phyloP scores from a whole-genome alignment of 2,888 invertebrate species.

The Cheilosia urbana region DNA sequence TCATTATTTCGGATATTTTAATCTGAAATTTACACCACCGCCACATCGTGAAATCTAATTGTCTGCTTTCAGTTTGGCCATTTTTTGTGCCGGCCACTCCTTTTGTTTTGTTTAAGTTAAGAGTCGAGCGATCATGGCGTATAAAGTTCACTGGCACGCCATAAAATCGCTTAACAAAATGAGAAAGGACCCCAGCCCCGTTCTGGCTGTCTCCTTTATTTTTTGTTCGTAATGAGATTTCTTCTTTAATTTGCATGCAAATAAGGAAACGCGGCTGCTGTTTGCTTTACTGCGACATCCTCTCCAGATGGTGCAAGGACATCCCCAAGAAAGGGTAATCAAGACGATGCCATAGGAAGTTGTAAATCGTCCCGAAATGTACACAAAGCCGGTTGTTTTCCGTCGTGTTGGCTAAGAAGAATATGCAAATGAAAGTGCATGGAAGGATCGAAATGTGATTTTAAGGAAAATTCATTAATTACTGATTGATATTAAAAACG shows the following conservation, averaged over 20 bases:
- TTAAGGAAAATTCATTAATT: slow-evolving; percentile 62
- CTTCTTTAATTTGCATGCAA: slow-evolving; percentile 77
- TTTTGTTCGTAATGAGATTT: slow-evolving; percentile 75
- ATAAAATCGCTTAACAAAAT: slow-evolving; percentile 73
- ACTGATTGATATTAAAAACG: slow-evolving; percentile 67
- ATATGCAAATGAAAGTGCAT: slow-evolving; percentile 61
- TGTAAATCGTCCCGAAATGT: slow-evolving; percentile 66
- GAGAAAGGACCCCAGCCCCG: slow-evolving; percentile 42
- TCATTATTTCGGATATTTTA: slow-evolving; percentile 73
- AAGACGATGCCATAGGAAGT: slow-evolving; percentile 59
- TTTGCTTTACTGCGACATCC: slow-evolving; percentile 57
- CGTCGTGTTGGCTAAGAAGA: slow-evolving; percentile 8
- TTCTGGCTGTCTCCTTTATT: background rate
- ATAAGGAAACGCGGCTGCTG: slow-evolving; percentile 72
- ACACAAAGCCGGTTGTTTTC: slow-evolving; percentile 31
- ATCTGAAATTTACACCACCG: slow-evolving; percentile 74
- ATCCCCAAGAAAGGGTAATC: slow-evolving; percentile 68
- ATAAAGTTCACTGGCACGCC: slow-evolving; percentile 69
- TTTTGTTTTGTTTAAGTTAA: slow-evolving; percentile 43
- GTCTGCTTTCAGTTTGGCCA: slow-evolving; percentile 48
- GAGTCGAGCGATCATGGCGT: slow-evolving; percentile 54
- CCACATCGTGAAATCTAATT: slow-evolving; percentile 70
- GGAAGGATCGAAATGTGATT: slow-evolving; percentile 41
- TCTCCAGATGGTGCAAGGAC: slow-evolving; percentile 70
- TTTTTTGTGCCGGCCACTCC: background rate